These are phyloP conservation scores for Agraylea sexmaculata DNA, from an alignment of 1,140 invertebrate species.

Conservation along the genomic window DNA sequence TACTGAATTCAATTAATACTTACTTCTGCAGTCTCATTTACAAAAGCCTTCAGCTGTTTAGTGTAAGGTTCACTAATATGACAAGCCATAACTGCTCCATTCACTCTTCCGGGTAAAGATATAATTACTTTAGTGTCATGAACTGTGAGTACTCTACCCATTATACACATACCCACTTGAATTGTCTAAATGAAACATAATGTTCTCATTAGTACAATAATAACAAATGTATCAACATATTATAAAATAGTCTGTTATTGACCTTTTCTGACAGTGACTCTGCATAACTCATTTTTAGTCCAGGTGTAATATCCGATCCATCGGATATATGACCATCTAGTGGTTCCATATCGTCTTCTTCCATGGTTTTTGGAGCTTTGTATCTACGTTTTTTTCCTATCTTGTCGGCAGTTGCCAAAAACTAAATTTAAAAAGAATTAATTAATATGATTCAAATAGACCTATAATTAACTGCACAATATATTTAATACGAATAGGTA, in stretches of 20 bases:
- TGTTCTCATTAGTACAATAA: conserved; percentile 6
- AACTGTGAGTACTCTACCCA: conserved; percentile 41
- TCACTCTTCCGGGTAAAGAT: conserved; percentile 44
- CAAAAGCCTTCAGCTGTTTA: conserved; percentile 40
- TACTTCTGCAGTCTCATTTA: conserved; percentile 34
- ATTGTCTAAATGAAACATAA: conserved; percentile 32
- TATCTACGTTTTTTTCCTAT: conserved; percentile 29
- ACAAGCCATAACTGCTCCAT: conserved; percentile 42
- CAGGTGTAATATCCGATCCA: conserved; percentile 25
- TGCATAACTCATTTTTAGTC: conserved; percentile 29
- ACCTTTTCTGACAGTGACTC: conserved; percentile 34
- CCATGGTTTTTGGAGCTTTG: conserved; percentile 25
- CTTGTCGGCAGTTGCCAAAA: conserved; percentile 33
- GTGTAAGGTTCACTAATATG: conserved; percentile 50
- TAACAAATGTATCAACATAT: conserved; percentile 4
- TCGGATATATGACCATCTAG: conserved; percentile 36
- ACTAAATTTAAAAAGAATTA: conserved; percentile 23
- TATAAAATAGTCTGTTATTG: conserved; percentile 12
- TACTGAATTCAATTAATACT: conserved; percentile 11
- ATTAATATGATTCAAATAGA: background rate
- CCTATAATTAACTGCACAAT: conserved; percentile 2
- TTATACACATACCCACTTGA: conserved; percentile 42
- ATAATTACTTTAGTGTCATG: conserved; percentile 43
- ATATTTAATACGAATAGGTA: conserved; percentile 19
- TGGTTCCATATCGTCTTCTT: conserved; percentile 27